Percentiles rank a stretch among this genome's conserved stretches.
phyloP scores from a whole-genome alignment of 2,797 vertebrate genomes.

The Hypotaenidia okinawae region DNA sequence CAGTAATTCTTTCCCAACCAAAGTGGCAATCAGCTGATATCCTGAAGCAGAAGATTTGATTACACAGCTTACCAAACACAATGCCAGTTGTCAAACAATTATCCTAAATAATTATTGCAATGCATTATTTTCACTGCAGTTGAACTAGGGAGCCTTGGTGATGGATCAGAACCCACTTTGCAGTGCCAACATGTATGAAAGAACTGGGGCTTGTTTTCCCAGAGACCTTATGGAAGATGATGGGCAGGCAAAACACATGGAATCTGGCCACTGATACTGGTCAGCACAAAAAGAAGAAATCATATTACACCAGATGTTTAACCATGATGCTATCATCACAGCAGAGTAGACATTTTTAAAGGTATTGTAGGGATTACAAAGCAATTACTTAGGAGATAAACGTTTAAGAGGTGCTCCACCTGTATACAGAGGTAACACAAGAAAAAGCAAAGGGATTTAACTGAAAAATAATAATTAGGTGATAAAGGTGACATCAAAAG shows the following conservation, averaged over 20 bases:
- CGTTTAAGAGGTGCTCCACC: background rate
- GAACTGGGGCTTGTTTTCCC: background rate
- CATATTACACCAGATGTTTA: background rate
- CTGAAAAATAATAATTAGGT: conserved; percentile 27
- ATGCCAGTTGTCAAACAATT: background rate
- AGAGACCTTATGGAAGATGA: background rate
- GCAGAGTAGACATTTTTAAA: background rate
- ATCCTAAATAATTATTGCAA: background rate
- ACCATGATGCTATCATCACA: fast-evolving
- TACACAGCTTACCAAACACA: conserved; percentile 14
- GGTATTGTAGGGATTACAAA: background rate
- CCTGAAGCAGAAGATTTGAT: conserved; percentile 21
- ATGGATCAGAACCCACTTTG: background rate
- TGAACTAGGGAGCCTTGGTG: background rate
- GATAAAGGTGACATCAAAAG: background rate
- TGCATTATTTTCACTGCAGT: background rate
- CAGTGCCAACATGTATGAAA: background rate
- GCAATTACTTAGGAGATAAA: background rate
- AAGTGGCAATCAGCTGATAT: background rate
- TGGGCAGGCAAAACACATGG: background rate
- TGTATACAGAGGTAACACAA: background rate
- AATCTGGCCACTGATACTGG: background rate
- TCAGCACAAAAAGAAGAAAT: background rate
- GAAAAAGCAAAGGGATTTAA: background rate
- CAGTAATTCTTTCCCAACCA: conserved; percentile 21